These are phyloP conservation scores for Dryas iulia DNA, from an alignment of 1,140 invertebrate species.

Conservation along the genomic window DNA sequence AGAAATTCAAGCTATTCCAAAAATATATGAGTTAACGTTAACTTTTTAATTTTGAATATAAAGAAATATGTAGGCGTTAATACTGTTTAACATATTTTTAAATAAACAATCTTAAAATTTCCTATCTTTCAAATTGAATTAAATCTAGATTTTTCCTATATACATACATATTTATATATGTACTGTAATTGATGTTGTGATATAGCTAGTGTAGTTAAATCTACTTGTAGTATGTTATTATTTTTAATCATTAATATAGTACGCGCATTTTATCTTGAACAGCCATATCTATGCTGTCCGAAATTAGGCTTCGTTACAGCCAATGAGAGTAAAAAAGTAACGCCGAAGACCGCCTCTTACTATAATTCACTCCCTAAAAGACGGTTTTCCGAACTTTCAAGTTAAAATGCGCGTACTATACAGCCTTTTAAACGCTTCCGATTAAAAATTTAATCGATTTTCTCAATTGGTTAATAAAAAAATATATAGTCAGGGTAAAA, in stretches of 20 bases:
- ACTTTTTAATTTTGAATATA: neutral
- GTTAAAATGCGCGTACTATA: neutral
- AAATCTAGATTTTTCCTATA: conserved; percentile 7
- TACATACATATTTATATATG: conserved; percentile 7
- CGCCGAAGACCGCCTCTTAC: too few relatives aligned
- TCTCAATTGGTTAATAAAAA: neutral
- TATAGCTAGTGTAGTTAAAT: conserved; percentile 24
- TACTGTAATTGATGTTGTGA: conserved; percentile 27
- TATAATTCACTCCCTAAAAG: too few relatives aligned
- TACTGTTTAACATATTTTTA: neutral
- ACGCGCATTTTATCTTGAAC: too few relatives aligned
- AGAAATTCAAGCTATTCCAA: neutral
- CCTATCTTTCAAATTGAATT: neutral
- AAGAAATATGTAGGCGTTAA: neutral
- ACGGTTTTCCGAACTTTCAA: too few relatives aligned
- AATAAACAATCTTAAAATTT: neutral
- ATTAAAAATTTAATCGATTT: neutral
- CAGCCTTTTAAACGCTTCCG: too few relatives aligned
- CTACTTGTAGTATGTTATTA: neutral
- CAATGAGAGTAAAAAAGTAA: too few relatives aligned
- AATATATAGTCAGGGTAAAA: neutral
- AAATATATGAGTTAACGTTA: neutral
- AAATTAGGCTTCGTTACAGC: too few relatives aligned
- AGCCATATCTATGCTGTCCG: too few relatives aligned
- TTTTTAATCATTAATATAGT: neutral